Percentiles rank a stretch among this genome's conserved stretches.
Evolutionary conservation across 2,797 vertebrate genomes (phyloP).

Genomic region (Botia almorhae): DNA sequence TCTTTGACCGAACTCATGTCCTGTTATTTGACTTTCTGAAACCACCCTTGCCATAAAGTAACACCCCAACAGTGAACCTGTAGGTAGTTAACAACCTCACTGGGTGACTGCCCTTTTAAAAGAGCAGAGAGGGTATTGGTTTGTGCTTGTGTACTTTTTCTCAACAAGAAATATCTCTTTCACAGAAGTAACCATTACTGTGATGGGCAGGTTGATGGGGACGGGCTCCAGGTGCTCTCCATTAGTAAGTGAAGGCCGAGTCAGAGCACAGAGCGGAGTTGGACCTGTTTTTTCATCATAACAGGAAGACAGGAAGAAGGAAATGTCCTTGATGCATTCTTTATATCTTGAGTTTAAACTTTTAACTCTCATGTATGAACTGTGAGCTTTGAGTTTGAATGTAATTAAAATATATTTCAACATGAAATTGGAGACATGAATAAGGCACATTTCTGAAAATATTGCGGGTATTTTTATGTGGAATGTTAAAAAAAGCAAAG

Average conservation of each 20-base stretch:
- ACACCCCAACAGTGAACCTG: conserved; percentile 26
- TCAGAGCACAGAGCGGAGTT: conserved; percentile 25
- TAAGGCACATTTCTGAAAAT: background rate
- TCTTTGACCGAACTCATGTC: conserved; percentile 33
- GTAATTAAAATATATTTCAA: background rate
- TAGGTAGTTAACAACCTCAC: conserved; percentile 24
- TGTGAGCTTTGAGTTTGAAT: background rate
- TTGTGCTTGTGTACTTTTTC: conserved; percentile 13
- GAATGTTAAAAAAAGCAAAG: background rate
- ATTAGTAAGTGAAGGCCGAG: conserved; percentile 44
- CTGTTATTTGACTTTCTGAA: conserved; percentile 10
- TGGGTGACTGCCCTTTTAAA: conserved; percentile 16
- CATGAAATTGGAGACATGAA: background rate
- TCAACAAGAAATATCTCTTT: conserved; percentile 20
- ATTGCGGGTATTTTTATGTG: background rate
- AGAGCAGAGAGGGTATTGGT: conserved; percentile 43
- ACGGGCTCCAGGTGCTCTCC: conserved; percentile 44
- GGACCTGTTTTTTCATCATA: conserved; percentile 45
- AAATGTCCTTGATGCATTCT: background rate
- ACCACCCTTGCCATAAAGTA: conserved; percentile 2
- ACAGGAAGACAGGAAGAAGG: conserved; percentile 11
- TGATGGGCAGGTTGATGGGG: conserved; percentile 11
- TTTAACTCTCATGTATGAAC: background rate
- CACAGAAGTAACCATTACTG: conserved; percentile 45
- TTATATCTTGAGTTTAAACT: background rate